Percentiles rank a stretch among this genome's conserved stretches.
These are phyloP conservation scores for Phainopepla nitens DNA, from an alignment of 2,113 vertebrate species.

Conservation along the genomic window DNA sequence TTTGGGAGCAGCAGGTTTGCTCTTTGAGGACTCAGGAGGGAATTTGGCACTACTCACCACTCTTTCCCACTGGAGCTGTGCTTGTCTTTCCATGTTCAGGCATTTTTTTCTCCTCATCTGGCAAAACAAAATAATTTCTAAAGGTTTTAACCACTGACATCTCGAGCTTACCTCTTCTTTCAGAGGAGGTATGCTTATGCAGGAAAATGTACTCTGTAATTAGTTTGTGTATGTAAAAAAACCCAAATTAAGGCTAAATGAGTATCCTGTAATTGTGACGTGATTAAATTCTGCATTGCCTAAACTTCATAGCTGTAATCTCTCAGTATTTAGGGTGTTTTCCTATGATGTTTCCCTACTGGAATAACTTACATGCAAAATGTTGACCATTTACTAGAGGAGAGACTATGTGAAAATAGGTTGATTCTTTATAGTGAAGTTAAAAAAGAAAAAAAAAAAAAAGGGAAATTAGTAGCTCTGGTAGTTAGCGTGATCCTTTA, in stretches of 20 bases:
- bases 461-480: not conserved
- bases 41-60: not conserved
- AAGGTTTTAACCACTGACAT: not conserved
- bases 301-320: not conserved
- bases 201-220: slow-evolving; percentile 11
- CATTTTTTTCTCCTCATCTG: not conserved
- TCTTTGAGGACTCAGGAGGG: not conserved
- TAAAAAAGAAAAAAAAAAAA: not conserved
- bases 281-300: not conserved
- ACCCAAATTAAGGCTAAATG: not conserved
- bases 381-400: not conserved
- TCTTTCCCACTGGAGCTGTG: not conserved
- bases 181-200: not conserved
- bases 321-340: not conserved
- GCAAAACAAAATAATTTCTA: not conserved
- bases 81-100: accelerated
- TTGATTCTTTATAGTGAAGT: not conserved
- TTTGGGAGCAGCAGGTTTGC: not conserved
- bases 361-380: not conserved
- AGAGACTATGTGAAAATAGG: not conserved
- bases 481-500: not conserved
- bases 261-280: not conserved
- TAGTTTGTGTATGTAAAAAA: not conserved
- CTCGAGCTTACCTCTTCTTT: not conserved
- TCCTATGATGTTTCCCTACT: not conserved